Percentiles rank a stretch among this genome's conserved stretches.
phyloP scores from a whole-genome alignment of 2,888 invertebrate genomes.

The Drosophila bunnanda region DNA sequence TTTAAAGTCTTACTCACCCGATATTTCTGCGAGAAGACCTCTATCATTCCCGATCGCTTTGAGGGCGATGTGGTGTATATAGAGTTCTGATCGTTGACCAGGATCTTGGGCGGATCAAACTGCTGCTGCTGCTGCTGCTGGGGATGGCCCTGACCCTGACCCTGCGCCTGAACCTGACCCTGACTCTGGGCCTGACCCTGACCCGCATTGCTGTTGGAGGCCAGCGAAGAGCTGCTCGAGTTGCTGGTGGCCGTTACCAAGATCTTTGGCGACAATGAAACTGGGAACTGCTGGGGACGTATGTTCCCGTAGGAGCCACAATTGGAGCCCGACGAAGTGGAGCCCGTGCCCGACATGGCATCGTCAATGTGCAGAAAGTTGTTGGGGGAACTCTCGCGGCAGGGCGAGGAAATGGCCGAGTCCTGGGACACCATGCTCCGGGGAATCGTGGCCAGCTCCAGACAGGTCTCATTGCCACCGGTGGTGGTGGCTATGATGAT shows the following conservation, averaged over 20 bases:
- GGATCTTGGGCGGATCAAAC: conserved; percentile 85
- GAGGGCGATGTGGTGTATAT: conserved; percentile 85
- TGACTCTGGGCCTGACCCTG: conserved; percentile 55
- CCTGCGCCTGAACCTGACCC: conserved; percentile 55
- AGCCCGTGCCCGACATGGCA: conserved; percentile 68
- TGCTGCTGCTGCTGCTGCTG: conserved; percentile 64
- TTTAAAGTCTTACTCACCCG: conserved; percentile 58
- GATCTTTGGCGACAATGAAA: conserved; percentile 83
- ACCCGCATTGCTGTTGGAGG: conserved; percentile 60
- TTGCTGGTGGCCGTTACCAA: conserved; percentile 81
- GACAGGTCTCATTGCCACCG: conserved; percentile 82
- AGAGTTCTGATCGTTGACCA: conserved; percentile 85
- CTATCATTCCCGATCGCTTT: conserved; percentile 84
- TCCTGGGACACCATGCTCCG: conserved; percentile 83
- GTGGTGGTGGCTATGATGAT: conserved; percentile 83
- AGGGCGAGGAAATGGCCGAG: conserved; percentile 84
- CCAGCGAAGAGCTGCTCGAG: conserved; percentile 79
- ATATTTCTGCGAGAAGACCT: conserved; percentile 85
- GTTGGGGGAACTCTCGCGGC: conserved; percentile 82
- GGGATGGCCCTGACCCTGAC: conserved; percentile 16
- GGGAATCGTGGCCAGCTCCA: conserved; percentile 83
- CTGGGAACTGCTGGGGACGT: conserved; percentile 83
- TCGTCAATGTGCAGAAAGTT: conserved; percentile 83
- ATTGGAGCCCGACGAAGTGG: conserved; percentile 77
- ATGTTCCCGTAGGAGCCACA: conserved; percentile 77